Conservation (phyloP, 2,113 vertebrate species). For the Petroica traversi region DNA sequence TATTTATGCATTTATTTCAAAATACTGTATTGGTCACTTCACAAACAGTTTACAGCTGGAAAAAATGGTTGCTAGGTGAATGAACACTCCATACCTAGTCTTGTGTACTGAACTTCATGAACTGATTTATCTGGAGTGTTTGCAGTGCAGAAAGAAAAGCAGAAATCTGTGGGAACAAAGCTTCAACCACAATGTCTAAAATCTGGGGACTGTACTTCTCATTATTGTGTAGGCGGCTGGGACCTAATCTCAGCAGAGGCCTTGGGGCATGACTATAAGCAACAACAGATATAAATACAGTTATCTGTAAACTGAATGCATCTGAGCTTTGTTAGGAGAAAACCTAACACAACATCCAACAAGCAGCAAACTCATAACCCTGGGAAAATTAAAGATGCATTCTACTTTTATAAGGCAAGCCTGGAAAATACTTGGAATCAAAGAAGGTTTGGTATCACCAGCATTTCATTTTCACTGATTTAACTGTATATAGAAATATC, state of each 20-base stretch:
- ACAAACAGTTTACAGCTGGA: neutral
- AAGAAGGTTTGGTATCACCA: neutral
- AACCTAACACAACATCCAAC: accelerated
- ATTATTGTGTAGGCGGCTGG: neutral
- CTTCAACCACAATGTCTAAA: accelerated
- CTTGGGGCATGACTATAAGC: neutral
- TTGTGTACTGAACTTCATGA: neutral
- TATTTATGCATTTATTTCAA: neutral
- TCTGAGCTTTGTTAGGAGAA: neutral
- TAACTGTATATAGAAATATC: neutral
- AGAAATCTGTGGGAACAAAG: neutral
- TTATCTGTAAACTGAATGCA: neutral
- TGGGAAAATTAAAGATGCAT: neutral
- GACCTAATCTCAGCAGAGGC: neutral
- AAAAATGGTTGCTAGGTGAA: neutral
- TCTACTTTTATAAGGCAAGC: neutral
- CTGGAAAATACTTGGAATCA: neutral
- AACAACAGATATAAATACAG: neutral
- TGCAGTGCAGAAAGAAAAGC: neutral
- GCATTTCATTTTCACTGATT: neutral
- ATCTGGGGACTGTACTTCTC: neutral
- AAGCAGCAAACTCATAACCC: neutral
- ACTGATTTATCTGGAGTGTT: neutral
- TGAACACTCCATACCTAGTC: neutral
- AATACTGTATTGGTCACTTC: neutral